Base-by-base conservation (phyloP, 2,888 invertebrate species). In the Caenorhabditis wallacei region DNA sequence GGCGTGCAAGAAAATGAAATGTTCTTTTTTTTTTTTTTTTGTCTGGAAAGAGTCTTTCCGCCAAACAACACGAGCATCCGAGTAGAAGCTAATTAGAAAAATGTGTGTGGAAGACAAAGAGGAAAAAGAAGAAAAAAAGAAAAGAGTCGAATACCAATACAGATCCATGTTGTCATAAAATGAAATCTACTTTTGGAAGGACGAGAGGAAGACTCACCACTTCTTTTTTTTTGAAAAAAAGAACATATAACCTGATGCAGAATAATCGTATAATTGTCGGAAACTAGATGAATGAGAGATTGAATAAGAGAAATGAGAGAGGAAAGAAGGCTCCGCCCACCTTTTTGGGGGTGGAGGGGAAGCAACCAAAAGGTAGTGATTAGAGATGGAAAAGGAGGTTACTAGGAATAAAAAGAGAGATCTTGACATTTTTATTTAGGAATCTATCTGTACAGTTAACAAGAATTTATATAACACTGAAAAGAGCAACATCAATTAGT, bases 241-340 rank as follows among this genome's bases (percentile, higher is more conserved):
- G 68, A 75, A 68, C 66, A 59, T 68, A 68, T 59, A 76, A 69
- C 53, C 68, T 76, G 76, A 68, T 57, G 76, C 68, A 76, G 76
- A 76, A 69, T 76, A 76, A 76, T 76, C 76, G 76, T 76, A 69
- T 76, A 76, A 76, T 76, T 76, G 76, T 76, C 76, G 76, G 76
- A 76, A 76, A 76, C 76, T 76, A 69, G 76, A 76, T 61, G 76
- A 61, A 74, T 48, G 48, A 37, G 53, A 37, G 66, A 37, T 1
- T 48, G 53, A 30, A 4, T 40, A 46, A 20, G 37, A 5, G 59
- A 24, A 40, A 30, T 20, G 63, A 59, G 51, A 18, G 56, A 35
- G 10, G 26, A 43, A 59, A 7, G 30, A 56, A 59, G 20, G 66
- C 75, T 66, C 75, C 66, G 66, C 75, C 75, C 48, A 35, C 59